These are phyloP conservation scores for Teleogryllus oceanicus DNA, from an alignment of 2,888 invertebrate species.

Conservation along the genomic window DNA sequence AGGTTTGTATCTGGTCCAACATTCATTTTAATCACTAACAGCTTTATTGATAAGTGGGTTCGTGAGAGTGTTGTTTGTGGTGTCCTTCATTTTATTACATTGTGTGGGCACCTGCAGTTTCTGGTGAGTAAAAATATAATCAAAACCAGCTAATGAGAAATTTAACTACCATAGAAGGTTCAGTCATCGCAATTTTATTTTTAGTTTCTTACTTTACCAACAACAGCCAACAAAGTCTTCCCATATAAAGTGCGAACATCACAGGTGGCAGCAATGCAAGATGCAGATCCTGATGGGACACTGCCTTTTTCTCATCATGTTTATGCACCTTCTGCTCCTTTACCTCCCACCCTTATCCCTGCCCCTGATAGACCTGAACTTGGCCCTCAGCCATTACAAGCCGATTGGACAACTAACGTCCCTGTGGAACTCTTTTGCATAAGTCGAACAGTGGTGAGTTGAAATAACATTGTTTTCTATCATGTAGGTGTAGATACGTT, in stretches of 20 bases:
- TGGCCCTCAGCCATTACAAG: neutral
- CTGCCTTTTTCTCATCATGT: constrained; percentile 59
- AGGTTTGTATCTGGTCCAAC: constrained; percentile 80
- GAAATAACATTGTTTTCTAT: neutral
- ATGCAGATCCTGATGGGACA: constrained; percentile 42
- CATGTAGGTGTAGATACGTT: too few relatives aligned
- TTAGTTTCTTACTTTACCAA: constrained; percentile 76
- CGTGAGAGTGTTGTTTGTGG: constrained; percentile 70
- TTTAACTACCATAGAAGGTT: neutral
- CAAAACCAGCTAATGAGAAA: neutral
- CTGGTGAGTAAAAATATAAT: constrained; percentile 53
- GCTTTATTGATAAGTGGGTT: constrained; percentile 76
- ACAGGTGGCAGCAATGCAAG: constrained; percentile 70
- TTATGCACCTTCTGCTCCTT: constrained; percentile 55
- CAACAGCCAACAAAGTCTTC: constrained; percentile 82
- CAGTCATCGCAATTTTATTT: constrained; percentile 40
- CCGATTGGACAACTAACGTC: constrained; percentile 36
- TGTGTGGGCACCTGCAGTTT: constrained; percentile 67
- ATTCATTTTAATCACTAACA: constrained; percentile 72
- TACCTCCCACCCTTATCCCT: constrained; percentile 26
- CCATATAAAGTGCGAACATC: constrained; percentile 87
- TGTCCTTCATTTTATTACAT: constrained; percentile 62
- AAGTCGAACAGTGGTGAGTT: constrained; percentile 39
- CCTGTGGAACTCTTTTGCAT: constrained; percentile 44
- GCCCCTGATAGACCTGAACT: neutral